A percentile compares a stretch with the other conserved stretches of the same genome.
Conservation (phyloP, 2,113 vertebrate genomes). For the Cololabis saira region DNA sequence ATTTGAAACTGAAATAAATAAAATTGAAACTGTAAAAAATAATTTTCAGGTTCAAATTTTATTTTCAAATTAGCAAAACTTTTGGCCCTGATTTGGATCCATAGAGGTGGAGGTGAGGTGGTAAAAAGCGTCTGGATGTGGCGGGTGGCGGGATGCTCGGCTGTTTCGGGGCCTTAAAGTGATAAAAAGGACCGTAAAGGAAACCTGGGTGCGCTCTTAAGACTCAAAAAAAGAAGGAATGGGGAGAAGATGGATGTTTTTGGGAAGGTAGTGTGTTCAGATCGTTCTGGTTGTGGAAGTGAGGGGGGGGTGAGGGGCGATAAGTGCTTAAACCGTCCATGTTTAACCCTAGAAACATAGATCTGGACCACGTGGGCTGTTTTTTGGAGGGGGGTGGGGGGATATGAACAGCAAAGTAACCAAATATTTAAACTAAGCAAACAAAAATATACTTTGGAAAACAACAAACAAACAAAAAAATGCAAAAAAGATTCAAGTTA, state of each 20-base stretch:
- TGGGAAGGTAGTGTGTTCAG: constrained; percentile 5
- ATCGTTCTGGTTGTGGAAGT: constrained; percentile 20
- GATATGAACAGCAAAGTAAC: constrained; percentile 46
- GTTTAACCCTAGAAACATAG: constrained; percentile 8
- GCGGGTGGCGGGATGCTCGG: not conserved
- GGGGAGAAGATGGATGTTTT: not conserved
- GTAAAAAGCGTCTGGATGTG: constrained; percentile 5
- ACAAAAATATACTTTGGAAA: constrained; percentile 35
- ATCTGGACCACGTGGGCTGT: not conserved
- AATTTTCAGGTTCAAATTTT: no score
- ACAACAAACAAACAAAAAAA: constrained; percentile 30
- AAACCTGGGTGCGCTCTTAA: not conserved
- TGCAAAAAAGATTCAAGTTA: constrained; percentile 45
- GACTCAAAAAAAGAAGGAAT: not conserved
- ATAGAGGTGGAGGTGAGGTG: no score
- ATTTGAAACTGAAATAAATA: no score
- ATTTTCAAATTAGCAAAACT: no score
- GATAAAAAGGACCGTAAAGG: not conserved
- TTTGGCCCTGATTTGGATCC: no score
- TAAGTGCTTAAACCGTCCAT: not conserved
- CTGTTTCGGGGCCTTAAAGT: not conserved
- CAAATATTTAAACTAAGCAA: constrained; percentile 47
- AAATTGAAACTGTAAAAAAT: no score
- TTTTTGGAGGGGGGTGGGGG: no score
- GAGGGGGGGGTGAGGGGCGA: constrained; percentile 4